These are phyloP conservation scores for Corythoichthys intestinalis DNA, from an alignment of 2,113 vertebrate genomes.

Conservation along the genomic window DNA sequence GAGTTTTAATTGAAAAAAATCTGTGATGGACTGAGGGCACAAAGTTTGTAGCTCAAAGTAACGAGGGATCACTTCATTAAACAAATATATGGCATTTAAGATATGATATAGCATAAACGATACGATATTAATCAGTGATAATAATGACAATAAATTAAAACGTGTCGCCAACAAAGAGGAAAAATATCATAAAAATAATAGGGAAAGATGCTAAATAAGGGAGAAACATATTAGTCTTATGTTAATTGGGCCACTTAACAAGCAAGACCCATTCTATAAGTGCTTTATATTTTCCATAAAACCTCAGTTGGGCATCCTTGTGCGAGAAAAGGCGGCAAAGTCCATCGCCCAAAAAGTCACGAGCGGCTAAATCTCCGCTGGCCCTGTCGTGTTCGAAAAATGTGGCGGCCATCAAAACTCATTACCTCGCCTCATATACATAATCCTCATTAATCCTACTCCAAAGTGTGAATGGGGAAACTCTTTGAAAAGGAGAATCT, in stretches of 20 bases:
- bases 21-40: no score
- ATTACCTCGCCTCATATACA: conserved; percentile 59
- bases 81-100: no score
- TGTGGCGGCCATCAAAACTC: conserved; percentile 56
- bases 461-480: conserved; percentile 47
- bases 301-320: background rate
- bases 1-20: no score
- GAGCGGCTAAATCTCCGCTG: conserved; percentile 26
- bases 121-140: no score
- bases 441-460: conserved; percentile 64
- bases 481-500: conserved; percentile 52
- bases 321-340: background rate
- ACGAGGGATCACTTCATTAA: no score
- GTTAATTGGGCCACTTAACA: background rate
- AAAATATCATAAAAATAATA: no score
- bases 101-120: no score
- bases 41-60: no score
- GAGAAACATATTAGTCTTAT: background rate
- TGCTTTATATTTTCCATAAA: background rate
- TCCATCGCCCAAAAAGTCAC: conserved; percentile 14
- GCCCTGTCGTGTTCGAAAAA: conserved; percentile 39
- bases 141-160: no score
- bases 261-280: background rate
- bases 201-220: no score
- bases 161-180: no score